Evolutionary conservation across 2,113 vertebrate species (phyloP).

Genomic region (Aix galericulata): DNA sequence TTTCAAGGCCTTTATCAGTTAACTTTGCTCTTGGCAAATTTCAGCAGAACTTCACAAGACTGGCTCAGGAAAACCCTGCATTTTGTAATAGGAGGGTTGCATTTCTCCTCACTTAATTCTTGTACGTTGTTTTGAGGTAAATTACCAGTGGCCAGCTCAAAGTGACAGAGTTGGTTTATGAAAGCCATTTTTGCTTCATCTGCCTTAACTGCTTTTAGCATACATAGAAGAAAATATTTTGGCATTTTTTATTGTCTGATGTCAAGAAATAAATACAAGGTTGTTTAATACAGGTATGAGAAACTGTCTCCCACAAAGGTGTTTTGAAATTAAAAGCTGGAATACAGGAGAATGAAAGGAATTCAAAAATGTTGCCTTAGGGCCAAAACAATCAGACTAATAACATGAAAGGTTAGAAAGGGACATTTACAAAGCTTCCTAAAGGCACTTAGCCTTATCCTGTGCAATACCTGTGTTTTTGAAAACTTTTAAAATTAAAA

Average conservation of each 20-base stretch:
- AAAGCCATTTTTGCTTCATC: not conserved
- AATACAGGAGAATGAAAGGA: slow-evolving; percentile 40
- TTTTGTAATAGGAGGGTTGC: not conserved
- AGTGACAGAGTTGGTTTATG: not conserved
- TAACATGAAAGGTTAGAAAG: not conserved
- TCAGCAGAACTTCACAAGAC: not conserved
- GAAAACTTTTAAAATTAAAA: not conserved
- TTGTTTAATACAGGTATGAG: not conserved
- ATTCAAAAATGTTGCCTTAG: slow-evolving; percentile 35
- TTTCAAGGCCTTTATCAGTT: not conserved
- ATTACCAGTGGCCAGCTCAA: not conserved
- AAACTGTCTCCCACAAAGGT: not conserved
- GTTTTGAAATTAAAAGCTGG: slow-evolving; percentile 45
- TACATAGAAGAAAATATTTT: not conserved
- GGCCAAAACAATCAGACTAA: slow-evolving; percentile 12
- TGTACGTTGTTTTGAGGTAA: not conserved
- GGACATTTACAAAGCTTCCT: not conserved
- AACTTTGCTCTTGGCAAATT: not conserved
- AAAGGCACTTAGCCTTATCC: not conserved
- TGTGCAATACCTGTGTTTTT: not conserved
- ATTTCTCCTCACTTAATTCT: not conserved
- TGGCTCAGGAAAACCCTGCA: not conserved
- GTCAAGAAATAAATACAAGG: not conserved
- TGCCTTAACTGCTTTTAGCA: not conserved
- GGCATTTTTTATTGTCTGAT: not conserved